Evolutionary conservation across 2,888 invertebrate species (phyloP).

Genomic region (Tipula vernalis): DNA sequence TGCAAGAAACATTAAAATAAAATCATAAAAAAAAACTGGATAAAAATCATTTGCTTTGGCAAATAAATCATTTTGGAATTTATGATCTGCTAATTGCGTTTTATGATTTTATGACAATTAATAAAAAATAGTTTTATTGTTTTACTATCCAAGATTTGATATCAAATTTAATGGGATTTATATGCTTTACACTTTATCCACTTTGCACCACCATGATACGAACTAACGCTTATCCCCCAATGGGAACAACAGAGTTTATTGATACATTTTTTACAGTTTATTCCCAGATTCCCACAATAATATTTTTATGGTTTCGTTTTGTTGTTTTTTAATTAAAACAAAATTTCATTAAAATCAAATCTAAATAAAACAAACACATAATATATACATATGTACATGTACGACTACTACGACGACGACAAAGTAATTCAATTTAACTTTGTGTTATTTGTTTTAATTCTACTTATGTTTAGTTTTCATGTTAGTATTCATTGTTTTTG

Average conservation of each 20-base stretch:
- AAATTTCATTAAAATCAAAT: neutral
- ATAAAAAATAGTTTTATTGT: neutral
- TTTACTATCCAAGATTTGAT: neutral
- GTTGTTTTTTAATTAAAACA: neutral
- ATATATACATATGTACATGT: neutral
- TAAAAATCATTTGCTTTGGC: neutral
- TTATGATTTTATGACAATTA: neutral
- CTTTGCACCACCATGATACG: neutral
- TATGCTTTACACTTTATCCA: neutral
- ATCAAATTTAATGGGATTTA: neutral
- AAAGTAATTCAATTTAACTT: neutral
- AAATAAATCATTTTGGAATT: neutral
- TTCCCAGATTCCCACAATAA: neutral
- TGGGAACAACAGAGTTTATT: neutral
- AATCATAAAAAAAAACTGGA: neutral
- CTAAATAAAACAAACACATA: neutral
- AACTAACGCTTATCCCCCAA: neutral
- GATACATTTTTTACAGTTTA: neutral
- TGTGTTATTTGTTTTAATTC: neutral
- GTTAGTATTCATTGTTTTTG: neutral
- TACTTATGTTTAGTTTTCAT: neutral
- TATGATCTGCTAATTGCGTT: neutral
- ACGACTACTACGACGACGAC: neutral
- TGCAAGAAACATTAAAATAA: neutral
- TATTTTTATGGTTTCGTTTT: neutral